Evolutionary conservation across 2,113 vertebrate species (phyloP).

Genomic region (Miniopterus natalensis): DNA sequence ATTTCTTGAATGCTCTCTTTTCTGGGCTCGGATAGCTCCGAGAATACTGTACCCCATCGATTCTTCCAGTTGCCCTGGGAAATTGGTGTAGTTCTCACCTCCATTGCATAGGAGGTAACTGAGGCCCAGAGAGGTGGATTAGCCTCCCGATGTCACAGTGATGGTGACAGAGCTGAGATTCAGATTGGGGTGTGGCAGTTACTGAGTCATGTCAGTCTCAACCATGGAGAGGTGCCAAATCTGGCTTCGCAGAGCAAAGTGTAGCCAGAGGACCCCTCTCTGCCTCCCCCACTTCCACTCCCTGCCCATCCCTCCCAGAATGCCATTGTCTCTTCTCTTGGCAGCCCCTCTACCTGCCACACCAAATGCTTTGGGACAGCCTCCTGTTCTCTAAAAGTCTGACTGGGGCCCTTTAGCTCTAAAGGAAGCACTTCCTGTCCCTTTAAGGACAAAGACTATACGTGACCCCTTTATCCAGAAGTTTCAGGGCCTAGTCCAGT

Average conservation of each 20-base stretch:
- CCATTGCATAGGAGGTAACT: not conserved
- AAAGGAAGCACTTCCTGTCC: conserved; percentile 55
- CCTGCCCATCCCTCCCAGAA: not conserved
- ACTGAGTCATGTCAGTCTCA: not conserved
- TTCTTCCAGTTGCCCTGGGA: not conserved
- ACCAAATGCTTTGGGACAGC: not conserved
- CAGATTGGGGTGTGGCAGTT: not conserved
- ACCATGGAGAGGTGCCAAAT: not conserved
- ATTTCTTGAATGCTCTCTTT: not conserved
- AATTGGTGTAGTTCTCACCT: not conserved
- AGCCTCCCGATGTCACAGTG: not conserved
- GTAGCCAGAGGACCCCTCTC: not conserved
- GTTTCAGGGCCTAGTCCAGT: not conserved
- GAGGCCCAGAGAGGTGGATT: not conserved
- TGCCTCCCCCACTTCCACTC: too few relatives aligned
- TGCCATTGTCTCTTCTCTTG: not conserved
- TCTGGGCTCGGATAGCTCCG: not conserved
- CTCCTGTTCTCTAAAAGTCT: not conserved
- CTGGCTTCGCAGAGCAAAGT: not conserved
- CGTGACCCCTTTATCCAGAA: not conserved
- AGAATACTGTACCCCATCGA: accelerated
- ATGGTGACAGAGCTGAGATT: not conserved
- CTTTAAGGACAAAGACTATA: conserved; percentile 44
- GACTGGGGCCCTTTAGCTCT: not conserved
- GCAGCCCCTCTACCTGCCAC: not conserved